A percentile compares a stretch with the other conserved stretches of the same genome.
These are phyloP conservation scores for Acrossocheilus fasciatus DNA, from an alignment of 2,797 vertebrate genomes.

Conservation along the genomic window DNA sequence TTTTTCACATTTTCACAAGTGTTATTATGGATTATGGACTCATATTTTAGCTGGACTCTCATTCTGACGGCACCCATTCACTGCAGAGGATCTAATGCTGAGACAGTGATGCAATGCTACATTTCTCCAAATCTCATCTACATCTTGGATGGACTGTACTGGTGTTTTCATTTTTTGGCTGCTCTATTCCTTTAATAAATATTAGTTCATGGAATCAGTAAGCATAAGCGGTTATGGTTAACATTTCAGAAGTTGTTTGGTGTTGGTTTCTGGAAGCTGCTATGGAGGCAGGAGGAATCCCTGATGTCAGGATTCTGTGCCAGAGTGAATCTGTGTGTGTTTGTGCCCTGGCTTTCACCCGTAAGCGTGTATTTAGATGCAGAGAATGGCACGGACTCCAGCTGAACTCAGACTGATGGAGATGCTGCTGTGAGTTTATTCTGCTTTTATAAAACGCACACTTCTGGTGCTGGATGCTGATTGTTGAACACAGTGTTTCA, in stretches of 20 bases:
- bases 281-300: background rate
- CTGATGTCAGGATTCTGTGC: background rate
- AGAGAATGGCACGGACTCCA: background rate
- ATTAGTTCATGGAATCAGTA: background rate
- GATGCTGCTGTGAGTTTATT: constrained; percentile 10
- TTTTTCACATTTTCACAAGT: too few species aligned
- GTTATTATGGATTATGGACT: too few species aligned
- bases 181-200: background rate
- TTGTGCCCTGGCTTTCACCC: background rate
- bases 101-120: too few species aligned
- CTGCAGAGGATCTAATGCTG: too few species aligned
- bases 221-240: background rate
- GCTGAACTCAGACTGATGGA: background rate
- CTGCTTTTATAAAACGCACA: background rate
- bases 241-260: background rate
- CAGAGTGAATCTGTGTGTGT: background rate
- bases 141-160: too few species aligned
- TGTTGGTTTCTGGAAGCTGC: background rate
- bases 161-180: too few species aligned
- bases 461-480: background rate
- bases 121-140: too few species aligned
- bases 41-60: too few species aligned
- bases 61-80: too few species aligned
- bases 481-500: background rate
- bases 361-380: constrained; percentile 3